These are phyloP conservation scores for Calameuta idolon DNA, from an alignment of 2,888 invertebrate species.

Conservation along the genomic window DNA sequence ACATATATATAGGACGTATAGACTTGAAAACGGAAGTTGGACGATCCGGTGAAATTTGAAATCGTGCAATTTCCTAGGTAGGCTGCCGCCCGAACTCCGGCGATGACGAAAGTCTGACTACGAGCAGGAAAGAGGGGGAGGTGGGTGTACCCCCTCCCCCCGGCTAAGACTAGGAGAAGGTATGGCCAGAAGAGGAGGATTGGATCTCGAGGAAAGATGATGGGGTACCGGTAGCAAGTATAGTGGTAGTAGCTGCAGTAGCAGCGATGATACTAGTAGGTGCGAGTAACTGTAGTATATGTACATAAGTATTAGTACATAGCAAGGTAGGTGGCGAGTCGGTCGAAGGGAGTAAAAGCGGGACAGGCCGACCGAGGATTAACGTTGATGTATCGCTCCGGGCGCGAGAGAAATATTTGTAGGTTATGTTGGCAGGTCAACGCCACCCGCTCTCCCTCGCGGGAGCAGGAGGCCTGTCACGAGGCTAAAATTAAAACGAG, in stretches of 20 bases:
- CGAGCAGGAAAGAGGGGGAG: slow-evolving; percentile 6
- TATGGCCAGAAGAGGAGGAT: neutral
- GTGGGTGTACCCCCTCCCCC: neutral
- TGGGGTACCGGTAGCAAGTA: neutral
- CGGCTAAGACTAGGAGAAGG: neutral
- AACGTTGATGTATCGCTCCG: slow-evolving; percentile 49
- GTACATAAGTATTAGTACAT: neutral
- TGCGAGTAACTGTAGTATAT: no score
- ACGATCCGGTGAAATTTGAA: slow-evolving; percentile 28
- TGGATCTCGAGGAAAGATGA: neutral
- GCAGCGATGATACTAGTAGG: neutral
- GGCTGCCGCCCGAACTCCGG: slow-evolving; percentile 21
- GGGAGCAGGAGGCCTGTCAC: slow-evolving; percentile 35
- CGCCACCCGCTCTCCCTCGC: slow-evolving; percentile 44
- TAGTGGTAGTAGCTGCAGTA: neutral
- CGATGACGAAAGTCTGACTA: slow-evolving; percentile 36
- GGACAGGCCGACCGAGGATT: slow-evolving; percentile 35
- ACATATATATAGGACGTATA: neutral
- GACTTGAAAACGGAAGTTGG: neutral
- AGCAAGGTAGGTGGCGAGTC: neutral
- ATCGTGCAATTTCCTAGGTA: slow-evolving; percentile 35
- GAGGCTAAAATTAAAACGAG: slow-evolving; percentile 63
- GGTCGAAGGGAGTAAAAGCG: slow-evolving; percentile 9
- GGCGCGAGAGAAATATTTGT: slow-evolving; percentile 50
- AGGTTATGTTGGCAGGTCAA: slow-evolving; percentile 60